Base-by-base conservation (phyloP, 2,113 vertebrate species). In the Lophius piscatorius region DNA sequence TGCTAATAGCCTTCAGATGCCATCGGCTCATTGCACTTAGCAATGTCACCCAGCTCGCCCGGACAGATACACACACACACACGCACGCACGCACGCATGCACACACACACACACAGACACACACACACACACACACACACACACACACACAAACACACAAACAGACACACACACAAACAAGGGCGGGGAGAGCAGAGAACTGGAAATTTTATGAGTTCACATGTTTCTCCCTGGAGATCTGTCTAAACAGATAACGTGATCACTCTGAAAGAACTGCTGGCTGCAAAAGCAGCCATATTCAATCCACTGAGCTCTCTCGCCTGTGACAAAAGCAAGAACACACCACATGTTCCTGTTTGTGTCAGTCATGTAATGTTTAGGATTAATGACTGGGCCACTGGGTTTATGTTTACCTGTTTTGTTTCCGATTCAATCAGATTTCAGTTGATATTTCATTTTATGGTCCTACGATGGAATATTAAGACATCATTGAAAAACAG, bases 1-100 rank as follows among this genome's bases (percentile, higher is more conserved):
- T 85, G 87, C 83, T 90, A 92, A 91, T 86, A 82, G 87, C 85
- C 87, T 87, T 87, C 80, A 82, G 81, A 89, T 83, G 85, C 84
- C 86, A 88, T 83, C 82, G 78, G 80, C 81, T 90, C 85, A 83
- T 75, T 85, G 86, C 75, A 14, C 87, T 81, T 75, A 82, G 83
- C 81, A 81, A 76, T 81, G 81, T 90, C 80, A 85, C 82, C 78
- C 62, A 69, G 56, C 59, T 16, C 33, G 0, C 14, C 12, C 64
- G n/a, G n/a, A n/a, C 62, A 65, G 58, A 63, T 46, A 63, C 40
- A 28, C 70, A 42, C 67, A 58, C 26, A 38, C 51, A 36, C 44
- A 58, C 31, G 68, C 59, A 64, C 33, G 67, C 50, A 47, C 28
- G 28, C 48, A 49, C 38, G 0, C 48, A 24, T 35, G 62, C 38